Conservation (phyloP, 2,888 invertebrate genomes). For the Trissoscelio sp. region DNA sequence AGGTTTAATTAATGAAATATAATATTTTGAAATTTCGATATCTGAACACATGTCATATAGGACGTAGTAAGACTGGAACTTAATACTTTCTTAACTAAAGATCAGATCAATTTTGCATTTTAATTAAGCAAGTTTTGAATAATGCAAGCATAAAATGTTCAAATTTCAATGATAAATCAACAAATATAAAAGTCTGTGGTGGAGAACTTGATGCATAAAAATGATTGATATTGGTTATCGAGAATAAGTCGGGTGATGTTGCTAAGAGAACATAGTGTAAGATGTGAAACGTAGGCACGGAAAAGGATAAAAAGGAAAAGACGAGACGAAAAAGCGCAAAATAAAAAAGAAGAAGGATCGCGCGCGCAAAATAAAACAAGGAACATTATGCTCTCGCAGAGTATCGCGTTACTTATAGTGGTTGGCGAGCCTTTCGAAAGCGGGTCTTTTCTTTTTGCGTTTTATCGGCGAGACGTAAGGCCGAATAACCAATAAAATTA, state of each 20-base stretch:
- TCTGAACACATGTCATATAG: not conserved
- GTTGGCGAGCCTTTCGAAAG: constrained; percentile 64
- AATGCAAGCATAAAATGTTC: too few relatives aligned
- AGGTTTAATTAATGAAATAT: not conserved
- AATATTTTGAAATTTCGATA: not conserved
- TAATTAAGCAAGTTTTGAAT: too few relatives aligned
- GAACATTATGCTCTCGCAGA: constrained; percentile 66
- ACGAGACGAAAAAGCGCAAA: constrained; percentile 34
- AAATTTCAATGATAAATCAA: too few relatives aligned
- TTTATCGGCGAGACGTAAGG: constrained; percentile 70
- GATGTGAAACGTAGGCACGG: constrained; percentile 55
- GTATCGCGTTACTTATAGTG: constrained; percentile 71
- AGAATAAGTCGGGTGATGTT: constrained; percentile 39
- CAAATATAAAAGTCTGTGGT: too few relatives aligned
- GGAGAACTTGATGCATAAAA: too few relatives aligned
- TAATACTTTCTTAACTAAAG: not conserved
- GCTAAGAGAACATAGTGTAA: constrained; percentile 62
- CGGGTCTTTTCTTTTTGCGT: constrained; percentile 65
- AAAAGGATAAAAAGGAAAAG: constrained; percentile 32
- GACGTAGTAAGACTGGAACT: not conserved
- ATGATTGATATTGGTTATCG: constrained; percentile 53
- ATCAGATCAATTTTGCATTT: too few relatives aligned
- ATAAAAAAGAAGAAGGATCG: constrained; percentile 54
- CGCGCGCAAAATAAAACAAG: constrained; percentile 66
- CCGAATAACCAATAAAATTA: constrained; percentile 72